Evolutionary conservation across 2,113 vertebrate species (phyloP).

Genomic region (Ptilorrhoa leucosticta): DNA sequence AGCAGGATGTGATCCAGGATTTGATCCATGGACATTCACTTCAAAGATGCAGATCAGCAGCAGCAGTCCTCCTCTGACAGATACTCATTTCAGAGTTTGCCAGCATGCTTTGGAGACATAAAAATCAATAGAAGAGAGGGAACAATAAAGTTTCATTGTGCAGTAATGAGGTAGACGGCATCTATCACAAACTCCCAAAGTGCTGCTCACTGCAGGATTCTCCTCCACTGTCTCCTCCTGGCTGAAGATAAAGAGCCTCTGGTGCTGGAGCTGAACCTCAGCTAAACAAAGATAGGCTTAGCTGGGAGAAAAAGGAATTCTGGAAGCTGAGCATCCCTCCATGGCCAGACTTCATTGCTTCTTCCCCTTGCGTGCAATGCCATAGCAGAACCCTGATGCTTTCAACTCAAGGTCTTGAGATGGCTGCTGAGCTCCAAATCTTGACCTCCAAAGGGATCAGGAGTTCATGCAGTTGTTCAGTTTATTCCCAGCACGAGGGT

Average conservation of each 20-base stretch:
- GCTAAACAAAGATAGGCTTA: not conserved
- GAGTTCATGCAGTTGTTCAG: not conserved
- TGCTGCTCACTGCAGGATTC: slow-evolving; percentile 40
- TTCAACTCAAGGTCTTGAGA: not conserved
- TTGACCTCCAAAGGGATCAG: not conserved
- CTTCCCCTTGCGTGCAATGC: not conserved
- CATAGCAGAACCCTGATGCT: not conserved
- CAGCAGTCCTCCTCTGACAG: slow-evolving; percentile 20
- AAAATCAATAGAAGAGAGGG: slow-evolving; percentile 67
- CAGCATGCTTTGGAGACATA: slow-evolving; percentile 44
- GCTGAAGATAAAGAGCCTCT: not conserved
- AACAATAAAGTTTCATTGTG: slow-evolving; percentile 63
- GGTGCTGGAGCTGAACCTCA: not conserved
- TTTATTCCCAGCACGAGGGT: rapidly evolving
- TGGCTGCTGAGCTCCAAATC: not conserved
- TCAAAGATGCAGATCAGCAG: slow-evolving; percentile 16
- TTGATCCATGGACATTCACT: not conserved
- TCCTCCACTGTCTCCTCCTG: not conserved
- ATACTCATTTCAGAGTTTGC: slow-evolving; percentile 51
- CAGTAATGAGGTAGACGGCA: slow-evolving; percentile 49
- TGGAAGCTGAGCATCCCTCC: not conserved
- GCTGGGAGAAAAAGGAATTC: not conserved
- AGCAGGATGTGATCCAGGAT: not conserved
- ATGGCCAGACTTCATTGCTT: not conserved
- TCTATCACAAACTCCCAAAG: slow-evolving; percentile 59